Conservation (phyloP, 2,113 vertebrate genomes). For the Hymenochirus boettgeri region DNA sequence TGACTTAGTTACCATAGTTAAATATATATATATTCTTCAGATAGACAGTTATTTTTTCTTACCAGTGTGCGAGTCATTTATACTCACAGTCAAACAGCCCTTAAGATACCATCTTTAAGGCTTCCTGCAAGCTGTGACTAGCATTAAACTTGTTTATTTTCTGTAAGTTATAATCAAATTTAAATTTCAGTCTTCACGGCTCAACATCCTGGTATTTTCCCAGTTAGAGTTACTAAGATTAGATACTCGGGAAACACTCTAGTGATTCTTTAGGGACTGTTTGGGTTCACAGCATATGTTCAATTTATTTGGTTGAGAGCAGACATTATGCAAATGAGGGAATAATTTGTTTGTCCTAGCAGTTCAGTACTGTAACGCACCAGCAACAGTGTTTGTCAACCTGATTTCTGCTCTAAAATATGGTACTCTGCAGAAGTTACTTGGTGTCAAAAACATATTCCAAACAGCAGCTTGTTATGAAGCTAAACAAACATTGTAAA, state of each 20-base stretch:
- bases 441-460: not conserved
- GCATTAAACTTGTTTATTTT: slow-evolving; percentile 15
- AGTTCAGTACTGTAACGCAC: not conserved
- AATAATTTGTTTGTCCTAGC: rapidly evolving
- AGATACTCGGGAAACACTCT: slow-evolving; percentile 17
- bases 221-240: slow-evolving; percentile 26
- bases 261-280: slow-evolving; percentile 12
- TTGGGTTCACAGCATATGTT: slow-evolving; percentile 25
- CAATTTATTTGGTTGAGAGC: slow-evolving; percentile 5
- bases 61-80: slow-evolving; percentile 9
- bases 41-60: slow-evolving; percentile 8
- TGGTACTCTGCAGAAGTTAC: not conserved
- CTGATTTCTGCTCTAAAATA: not conserved
- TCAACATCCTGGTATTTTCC: slow-evolving; percentile 4
- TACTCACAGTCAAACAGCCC: slow-evolving; percentile 1
- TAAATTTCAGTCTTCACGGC: slow-evolving; percentile 10
- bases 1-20: too few relatives aligned
- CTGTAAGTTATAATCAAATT: slow-evolving; percentile 20
- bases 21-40: slow-evolving; percentile 29
- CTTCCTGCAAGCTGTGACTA: slow-evolving; percentile 10
- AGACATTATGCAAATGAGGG: not conserved
- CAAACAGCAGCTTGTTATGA: not conserved
- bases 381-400: rapidly evolving
- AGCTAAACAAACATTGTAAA: not conserved
- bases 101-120: slow-evolving; percentile 4